Evolutionary conservation across 2,797 vertebrate genomes (phyloP).

Genomic region (Okamejei kenojei): DNA sequence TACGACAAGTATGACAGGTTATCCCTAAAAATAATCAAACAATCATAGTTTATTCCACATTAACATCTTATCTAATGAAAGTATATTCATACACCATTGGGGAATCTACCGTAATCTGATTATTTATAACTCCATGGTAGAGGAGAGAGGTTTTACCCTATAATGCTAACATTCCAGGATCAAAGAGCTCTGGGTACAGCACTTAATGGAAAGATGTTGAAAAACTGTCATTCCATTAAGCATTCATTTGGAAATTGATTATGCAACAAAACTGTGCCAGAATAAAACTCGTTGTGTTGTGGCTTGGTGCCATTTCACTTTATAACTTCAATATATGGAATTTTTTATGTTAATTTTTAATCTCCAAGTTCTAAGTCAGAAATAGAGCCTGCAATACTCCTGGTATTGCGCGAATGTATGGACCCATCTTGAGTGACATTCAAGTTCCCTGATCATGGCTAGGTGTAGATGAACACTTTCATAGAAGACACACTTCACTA

Average conservation of each 20-base stretch:
- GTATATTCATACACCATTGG: not conserved
- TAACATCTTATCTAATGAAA: not conserved
- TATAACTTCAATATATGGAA: not conserved
- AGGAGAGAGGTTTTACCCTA: not conserved
- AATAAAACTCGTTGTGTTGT: not conserved
- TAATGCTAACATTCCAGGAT: not conserved
- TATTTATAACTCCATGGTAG: not conserved
- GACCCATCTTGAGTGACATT: not conserved
- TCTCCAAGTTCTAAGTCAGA: not conserved
- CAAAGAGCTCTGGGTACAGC: not conserved
- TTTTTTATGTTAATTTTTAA: not conserved
- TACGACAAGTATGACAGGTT: not conserved
- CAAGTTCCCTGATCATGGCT: not conserved
- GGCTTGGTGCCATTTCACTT: not conserved
- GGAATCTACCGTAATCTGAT: not conserved
- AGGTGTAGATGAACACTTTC: not conserved
- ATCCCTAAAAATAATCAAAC: constrained; percentile 14
- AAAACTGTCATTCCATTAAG: not conserved
- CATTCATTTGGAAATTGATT: not conserved
- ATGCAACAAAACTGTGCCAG: not conserved
- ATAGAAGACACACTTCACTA: not conserved
- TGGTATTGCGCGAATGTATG: not conserved
- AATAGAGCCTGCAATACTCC: not conserved
- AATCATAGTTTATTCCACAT: not conserved
- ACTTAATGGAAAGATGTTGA: not conserved